phyloP scores from a whole-genome alignment of 2,113 vertebrate species.

The Emydura subglobosa region DNA sequence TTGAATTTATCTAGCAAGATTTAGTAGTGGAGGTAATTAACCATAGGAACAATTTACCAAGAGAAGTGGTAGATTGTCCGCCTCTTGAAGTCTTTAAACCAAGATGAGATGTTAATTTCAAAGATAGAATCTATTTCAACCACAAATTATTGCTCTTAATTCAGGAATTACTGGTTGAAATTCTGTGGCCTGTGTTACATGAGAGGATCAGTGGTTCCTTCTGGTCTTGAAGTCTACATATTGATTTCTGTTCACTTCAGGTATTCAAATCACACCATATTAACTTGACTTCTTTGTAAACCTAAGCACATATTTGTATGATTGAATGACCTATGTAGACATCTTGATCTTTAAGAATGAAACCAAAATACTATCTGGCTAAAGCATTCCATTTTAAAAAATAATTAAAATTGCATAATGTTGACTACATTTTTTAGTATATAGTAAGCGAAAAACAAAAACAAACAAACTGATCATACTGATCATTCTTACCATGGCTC shows the following conservation, averaged over 20 bases:
- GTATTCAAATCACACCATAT: neutral
- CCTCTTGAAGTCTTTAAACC: neutral
- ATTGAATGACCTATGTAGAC: neutral
- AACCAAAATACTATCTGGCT: neutral
- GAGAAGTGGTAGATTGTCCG: neutral
- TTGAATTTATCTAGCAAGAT: neutral
- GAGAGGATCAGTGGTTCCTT: neutral
- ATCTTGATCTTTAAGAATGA: neutral
- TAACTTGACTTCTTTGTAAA: constrained; percentile 15
- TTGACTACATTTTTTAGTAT: neutral
- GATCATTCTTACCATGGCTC: neutral
- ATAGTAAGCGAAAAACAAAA: neutral
- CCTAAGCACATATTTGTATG: neutral
- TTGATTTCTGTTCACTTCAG: neutral
- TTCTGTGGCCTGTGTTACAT: neutral
- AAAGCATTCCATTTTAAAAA: neutral
- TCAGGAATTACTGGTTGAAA: neutral
- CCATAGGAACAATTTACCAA: neutral
- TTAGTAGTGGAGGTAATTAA: neutral
- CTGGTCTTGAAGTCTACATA: neutral
- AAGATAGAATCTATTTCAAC: neutral
- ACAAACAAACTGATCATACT: neutral
- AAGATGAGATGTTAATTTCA: neutral
- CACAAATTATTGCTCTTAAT: neutral
- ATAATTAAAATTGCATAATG: neutral